Conservation (phyloP, 2,113 vertebrate species). For the Antechinus flavipes region DNA sequence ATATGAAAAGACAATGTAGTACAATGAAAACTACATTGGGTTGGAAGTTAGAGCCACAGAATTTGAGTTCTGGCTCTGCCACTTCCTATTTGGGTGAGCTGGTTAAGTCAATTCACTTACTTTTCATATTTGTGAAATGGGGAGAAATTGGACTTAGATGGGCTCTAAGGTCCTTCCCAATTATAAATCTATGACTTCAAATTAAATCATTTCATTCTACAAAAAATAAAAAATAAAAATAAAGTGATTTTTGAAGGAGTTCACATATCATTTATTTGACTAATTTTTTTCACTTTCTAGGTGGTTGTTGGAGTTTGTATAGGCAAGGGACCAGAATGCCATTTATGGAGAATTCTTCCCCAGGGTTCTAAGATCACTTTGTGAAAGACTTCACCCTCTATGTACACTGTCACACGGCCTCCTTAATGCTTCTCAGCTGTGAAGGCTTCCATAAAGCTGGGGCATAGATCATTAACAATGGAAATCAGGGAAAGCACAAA, state of each 20-base stretch:
- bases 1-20: neutral
- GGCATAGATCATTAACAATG: slow-evolving; percentile 2
- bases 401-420: neutral
- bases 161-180: neutral
- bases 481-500: slow-evolving; percentile 34
- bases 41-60: neutral
- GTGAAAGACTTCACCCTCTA: neutral
- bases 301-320: neutral
- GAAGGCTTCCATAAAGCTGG: neutral
- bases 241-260: neutral
- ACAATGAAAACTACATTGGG: neutral
- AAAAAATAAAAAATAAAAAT: neutral
- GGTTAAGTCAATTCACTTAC: neutral
- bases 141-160: neutral
- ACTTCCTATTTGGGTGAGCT: neutral
- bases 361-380: neutral
- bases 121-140: neutral
- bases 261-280: neutral
- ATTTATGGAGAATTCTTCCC: neutral
- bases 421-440: neutral
- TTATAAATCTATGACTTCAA: neutral
- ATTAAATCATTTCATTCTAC: neutral
- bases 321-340: neutral
- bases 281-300: neutral
- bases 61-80: neutral